Percentiles rank a stretch among this genome's conserved stretches.
Evolutionary conservation across 2,797 vertebrate genomes (phyloP).

Genomic region (Allobates femoralis): DNA sequence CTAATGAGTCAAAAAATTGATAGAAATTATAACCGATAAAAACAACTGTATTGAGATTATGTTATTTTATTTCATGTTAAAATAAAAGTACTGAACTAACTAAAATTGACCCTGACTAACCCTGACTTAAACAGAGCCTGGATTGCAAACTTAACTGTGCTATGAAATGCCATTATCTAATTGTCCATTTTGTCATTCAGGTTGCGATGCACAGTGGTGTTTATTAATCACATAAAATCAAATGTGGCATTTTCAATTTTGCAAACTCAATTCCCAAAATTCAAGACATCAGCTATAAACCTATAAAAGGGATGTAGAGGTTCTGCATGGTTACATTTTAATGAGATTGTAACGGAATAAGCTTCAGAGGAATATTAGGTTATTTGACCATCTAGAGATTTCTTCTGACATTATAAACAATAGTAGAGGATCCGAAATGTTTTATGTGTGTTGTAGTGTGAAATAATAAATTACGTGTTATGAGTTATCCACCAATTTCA

Average conservation of each 20-base stretch:
- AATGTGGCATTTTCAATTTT: constrained; percentile 60
- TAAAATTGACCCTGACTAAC: neutral
- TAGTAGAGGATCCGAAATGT: constrained; percentile 27
- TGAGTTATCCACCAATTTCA: neutral
- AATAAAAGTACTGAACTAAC: neutral
- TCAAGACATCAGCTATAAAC: constrained; percentile 53
- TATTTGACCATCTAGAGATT: constrained; percentile 41
- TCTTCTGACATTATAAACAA: constrained; percentile 46
- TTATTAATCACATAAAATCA: constrained; percentile 60
- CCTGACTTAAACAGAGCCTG: neutral
- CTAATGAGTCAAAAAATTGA: neutral
- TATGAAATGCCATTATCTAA: constrained; percentile 22
- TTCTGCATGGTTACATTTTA: constrained; percentile 59
- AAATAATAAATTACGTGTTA: neutral
- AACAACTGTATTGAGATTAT: neutral
- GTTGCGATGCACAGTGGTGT: constrained; percentile 29
- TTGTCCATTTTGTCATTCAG: constrained; percentile 46
- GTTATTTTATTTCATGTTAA: neutral
- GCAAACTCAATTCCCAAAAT: constrained; percentile 57
- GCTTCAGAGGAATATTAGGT: constrained; percentile 47
- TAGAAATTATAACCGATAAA: neutral
- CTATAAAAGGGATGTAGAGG: constrained; percentile 51
- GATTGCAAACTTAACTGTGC: neutral
- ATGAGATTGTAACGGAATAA: constrained; percentile 50
- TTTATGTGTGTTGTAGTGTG: constrained; percentile 23